These are phyloP conservation scores for Epiblema foenella DNA, from an alignment of 2,888 invertebrate species.

Conservation along the genomic window DNA sequence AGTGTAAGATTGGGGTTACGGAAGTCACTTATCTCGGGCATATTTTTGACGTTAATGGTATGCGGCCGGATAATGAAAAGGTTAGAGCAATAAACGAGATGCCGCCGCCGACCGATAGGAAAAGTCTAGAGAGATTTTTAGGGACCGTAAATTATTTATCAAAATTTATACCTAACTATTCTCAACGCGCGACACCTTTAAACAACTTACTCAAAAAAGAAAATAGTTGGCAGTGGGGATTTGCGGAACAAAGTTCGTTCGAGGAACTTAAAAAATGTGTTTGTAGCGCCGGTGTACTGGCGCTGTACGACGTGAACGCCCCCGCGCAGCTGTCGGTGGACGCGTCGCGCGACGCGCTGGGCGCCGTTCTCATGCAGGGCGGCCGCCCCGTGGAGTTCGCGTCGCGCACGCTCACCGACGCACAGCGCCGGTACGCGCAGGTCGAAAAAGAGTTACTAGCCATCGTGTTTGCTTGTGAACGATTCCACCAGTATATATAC, in stretches of 20 bases:
- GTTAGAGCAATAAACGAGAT: slow-evolving; percentile 23
- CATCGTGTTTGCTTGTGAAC: slow-evolving; percentile 31
- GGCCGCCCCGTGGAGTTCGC: slow-evolving; percentile 37
- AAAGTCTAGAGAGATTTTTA: slow-evolving; percentile 18
- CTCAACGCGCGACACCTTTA: slow-evolving; percentile 9
- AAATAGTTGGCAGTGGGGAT: slow-evolving; percentile 11
- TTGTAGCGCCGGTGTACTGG: slow-evolving; percentile 21
- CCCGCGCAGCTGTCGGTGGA: slow-evolving; percentile 12
- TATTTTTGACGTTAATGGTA: slow-evolving; percentile 17
- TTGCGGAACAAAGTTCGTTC: neutral
- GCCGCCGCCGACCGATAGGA: slow-evolving; percentile 12
- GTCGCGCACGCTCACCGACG: slow-evolving; percentile 46
- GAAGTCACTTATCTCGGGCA: slow-evolving; percentile 16
- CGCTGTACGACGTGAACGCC: slow-evolving; percentile 1
- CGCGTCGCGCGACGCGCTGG: slow-evolving; percentile 29
- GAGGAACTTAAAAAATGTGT: neutral
- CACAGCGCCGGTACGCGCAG: slow-evolving; percentile 42
- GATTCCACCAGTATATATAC: slow-evolving; percentile 31
- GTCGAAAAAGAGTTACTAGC: slow-evolving; percentile 45
- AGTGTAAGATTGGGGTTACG: neutral
- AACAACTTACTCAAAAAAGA: slow-evolving; percentile 20
- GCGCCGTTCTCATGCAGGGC: slow-evolving; percentile 45
- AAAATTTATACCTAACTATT: slow-evolving; percentile 1
- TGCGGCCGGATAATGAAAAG: slow-evolving; percentile 4
- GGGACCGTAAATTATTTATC: slow-evolving; percentile 8